These are phyloP conservation scores for Pempheris klunzingeri DNA, from an alignment of 2,797 vertebrate species.

Conservation along the genomic window DNA sequence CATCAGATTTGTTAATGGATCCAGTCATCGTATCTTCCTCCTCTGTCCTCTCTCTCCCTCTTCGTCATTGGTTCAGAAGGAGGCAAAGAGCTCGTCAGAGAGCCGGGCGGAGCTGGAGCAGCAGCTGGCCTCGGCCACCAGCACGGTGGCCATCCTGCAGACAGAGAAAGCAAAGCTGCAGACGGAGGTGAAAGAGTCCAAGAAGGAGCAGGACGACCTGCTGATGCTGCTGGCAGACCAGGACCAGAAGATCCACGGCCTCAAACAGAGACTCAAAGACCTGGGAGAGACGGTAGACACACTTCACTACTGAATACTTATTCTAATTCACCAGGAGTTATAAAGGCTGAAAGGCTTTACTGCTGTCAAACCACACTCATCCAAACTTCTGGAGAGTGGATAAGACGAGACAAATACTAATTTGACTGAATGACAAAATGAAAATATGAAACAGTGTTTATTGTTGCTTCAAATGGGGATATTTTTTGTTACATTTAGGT, in stretches of 20 bases:
- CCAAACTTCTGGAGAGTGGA: neutral
- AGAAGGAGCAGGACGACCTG: conserved; percentile 98
- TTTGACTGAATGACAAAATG: neutral
- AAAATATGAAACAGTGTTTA: neutral
- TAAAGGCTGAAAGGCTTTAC: neutral
- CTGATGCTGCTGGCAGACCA: conserved; percentile 97
- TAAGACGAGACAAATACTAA: neutral
- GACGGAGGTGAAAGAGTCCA: conserved; percentile 92
- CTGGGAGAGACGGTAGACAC: conserved; percentile 90
- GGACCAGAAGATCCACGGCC: conserved; percentile 93
- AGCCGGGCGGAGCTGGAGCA: conserved; percentile 87
- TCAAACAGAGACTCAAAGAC: conserved; percentile 91
- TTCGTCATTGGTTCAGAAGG: conserved; percentile 77
- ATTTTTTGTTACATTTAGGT: neutral
- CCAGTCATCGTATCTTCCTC: neutral
- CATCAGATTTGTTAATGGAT: neutral
- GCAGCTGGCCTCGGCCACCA: conserved; percentile 91
- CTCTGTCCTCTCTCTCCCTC: neutral
- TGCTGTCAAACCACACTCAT: neutral
- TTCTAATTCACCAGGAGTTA: neutral
- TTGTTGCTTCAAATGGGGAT: neutral
- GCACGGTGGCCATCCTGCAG: conserved; percentile 92
- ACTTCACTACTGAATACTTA: neutral
- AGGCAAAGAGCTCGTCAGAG: conserved; percentile 84
- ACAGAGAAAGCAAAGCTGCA: conserved; percentile 91